Conservation (phyloP, 2,888 invertebrate species). For the Aporophyla lueneburgensis region DNA sequence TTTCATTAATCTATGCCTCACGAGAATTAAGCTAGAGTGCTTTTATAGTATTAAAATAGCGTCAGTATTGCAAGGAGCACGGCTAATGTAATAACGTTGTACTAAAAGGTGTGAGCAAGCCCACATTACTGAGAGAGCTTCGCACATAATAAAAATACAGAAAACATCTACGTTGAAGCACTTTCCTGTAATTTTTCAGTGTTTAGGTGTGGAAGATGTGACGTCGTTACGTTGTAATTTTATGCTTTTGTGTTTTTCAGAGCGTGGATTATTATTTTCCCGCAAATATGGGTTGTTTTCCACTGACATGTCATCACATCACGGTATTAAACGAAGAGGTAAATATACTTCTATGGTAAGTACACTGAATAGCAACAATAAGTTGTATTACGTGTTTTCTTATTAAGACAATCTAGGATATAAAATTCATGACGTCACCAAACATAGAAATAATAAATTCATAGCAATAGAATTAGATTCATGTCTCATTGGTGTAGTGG, state of each 20-base stretch:
- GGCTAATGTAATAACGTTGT: slow-evolving; percentile 64
- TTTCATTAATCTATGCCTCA: slow-evolving; percentile 6
- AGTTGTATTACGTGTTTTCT: background rate
- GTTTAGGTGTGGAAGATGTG: slow-evolving; percentile 39
- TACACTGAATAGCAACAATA: background rate
- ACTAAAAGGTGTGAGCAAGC: slow-evolving; percentile 62
- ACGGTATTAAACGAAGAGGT: background rate
- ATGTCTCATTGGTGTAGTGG: background rate
- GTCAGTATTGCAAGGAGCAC: slow-evolving; percentile 56
- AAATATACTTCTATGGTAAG: background rate
- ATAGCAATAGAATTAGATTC: background rate
- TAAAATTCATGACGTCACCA: background rate
- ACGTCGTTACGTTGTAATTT: slow-evolving; percentile 36
- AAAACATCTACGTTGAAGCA: slow-evolving; percentile 54
- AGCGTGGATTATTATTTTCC: background rate
- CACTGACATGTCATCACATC: background rate
- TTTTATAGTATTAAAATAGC: slow-evolving; percentile 60
- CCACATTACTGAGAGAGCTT: slow-evolving; percentile 69
- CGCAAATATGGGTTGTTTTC: background rate
- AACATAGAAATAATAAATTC: background rate
- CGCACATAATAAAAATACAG: slow-evolving; percentile 60
- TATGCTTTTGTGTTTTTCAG: slow-evolving; percentile 31
- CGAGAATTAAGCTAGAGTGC: slow-evolving; percentile 50
- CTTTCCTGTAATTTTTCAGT: slow-evolving; percentile 60
- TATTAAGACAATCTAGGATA: background rate